Conservation (phyloP, 2,113 vertebrate genomes). For the Phalacrocorax aristotelis region DNA sequence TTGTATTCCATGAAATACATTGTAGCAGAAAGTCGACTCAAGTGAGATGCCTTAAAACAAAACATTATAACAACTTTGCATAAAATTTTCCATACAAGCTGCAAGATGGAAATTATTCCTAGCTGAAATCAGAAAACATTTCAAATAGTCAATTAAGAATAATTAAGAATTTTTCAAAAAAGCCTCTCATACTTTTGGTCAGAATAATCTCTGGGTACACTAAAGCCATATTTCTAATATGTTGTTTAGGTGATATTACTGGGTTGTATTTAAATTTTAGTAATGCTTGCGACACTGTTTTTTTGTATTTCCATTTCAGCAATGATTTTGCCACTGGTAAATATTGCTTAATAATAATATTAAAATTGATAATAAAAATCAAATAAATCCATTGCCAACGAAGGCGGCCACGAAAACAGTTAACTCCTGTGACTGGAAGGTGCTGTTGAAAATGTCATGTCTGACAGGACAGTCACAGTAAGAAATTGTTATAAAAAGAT, state of each 20-base stretch:
- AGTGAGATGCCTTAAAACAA: neutral
- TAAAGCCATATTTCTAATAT: neutral
- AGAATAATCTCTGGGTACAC: neutral
- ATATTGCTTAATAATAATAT: too few relatives aligned
- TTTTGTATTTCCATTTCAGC: neutral
- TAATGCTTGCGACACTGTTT: neutral
- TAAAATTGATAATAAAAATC: too few relatives aligned
- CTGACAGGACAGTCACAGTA: neutral
- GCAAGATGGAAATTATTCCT: neutral
- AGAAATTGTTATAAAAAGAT: neutral
- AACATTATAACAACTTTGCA: neutral
- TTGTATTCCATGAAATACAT: neutral
- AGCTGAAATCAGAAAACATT: neutral
- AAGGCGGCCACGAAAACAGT: neutral
- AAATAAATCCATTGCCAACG: neutral
- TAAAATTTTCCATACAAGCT: neutral
- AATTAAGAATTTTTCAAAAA: neutral
- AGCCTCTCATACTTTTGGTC: neutral
- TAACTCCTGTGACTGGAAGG: neutral
- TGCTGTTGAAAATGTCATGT: neutral
- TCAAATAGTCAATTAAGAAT: neutral
- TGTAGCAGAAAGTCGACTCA: neutral
- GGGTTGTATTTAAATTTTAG: neutral
- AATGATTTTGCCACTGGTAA: neutral
- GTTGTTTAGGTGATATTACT: neutral